A percentile compares a stretch with the other conserved stretches of the same genome.
These are phyloP conservation scores for Ceyx melanurus DNA, from an alignment of 2,113 vertebrate genomes.

Conservation along the genomic window DNA sequence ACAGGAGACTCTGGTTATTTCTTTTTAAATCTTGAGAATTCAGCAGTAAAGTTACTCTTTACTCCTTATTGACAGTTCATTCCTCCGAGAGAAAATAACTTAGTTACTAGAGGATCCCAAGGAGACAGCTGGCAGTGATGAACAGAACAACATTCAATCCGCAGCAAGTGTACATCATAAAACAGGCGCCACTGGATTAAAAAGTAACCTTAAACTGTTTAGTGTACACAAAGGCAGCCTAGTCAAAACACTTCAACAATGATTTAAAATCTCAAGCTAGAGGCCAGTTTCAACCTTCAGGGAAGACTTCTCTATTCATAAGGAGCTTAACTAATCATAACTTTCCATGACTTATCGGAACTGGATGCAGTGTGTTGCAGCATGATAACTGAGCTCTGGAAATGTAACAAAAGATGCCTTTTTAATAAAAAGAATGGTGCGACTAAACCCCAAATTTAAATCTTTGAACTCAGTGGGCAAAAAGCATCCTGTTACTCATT, in stretches of 20 bases:
- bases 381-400: conserved; percentile 57
- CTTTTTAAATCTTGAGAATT: not conserved
- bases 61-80: conserved; percentile 26
- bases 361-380: conserved; percentile 59
- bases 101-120: conserved; percentile 37
- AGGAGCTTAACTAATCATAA: conserved; percentile 63
- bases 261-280: conserved; percentile 56
- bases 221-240: conserved; percentile 52
- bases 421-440: conserved; percentile 63
- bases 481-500: conserved; percentile 69
- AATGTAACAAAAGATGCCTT: conserved; percentile 69
- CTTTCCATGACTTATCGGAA: conserved; percentile 67
- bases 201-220: conserved; percentile 63
- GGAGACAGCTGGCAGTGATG: conserved; percentile 49
- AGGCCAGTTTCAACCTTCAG: conserved; percentile 41
- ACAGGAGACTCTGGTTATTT: not conserved
- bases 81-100: conserved; percentile 49
- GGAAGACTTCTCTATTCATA: conserved; percentile 50
- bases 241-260: conserved; percentile 54
- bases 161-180: conserved; percentile 23
- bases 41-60: conserved; percentile 42
- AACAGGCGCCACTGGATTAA: conserved; percentile 31
- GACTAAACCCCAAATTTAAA: conserved; percentile 73
- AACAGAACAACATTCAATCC: conserved; percentile 43
- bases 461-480: conserved; percentile 56